Percentiles rank a stretch among this genome's conserved stretches.
Conservation (phyloP, 2,888 invertebrate species). For the Melitaea athalia region DNA sequence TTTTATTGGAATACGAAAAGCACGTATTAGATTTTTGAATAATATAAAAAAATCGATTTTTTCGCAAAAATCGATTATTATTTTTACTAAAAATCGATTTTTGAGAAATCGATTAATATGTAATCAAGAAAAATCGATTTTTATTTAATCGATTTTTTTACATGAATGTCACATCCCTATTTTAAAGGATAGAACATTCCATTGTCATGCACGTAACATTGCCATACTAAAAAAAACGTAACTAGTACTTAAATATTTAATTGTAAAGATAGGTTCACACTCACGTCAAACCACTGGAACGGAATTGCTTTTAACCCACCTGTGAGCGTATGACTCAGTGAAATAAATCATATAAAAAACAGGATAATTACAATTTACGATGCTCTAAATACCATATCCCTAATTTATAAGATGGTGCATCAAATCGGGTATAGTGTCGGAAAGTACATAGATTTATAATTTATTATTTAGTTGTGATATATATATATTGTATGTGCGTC, state of each 20-base stretch:
- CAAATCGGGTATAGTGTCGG: slow-evolving; percentile 59
- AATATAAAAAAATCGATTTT: too few species aligned
- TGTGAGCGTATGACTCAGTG: slow-evolving; percentile 54
- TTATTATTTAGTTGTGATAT: slow-evolving; percentile 76
- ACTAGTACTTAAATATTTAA: slow-evolving; percentile 8
- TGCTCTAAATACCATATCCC: slow-evolving; percentile 72
- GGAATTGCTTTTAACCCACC: slow-evolving; percentile 60
- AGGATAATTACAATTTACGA: slow-evolving; percentile 42
- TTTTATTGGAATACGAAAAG: too few species aligned
- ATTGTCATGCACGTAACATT: slow-evolving; percentile 1
- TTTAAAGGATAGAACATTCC: slow-evolving; percentile 2
- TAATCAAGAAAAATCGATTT: too few species aligned
- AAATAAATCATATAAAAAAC: slow-evolving; percentile 28
- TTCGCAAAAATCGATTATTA: too few species aligned
- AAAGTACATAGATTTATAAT: slow-evolving; percentile 63
- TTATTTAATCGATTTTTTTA: too few species aligned
- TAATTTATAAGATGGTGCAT: slow-evolving; percentile 67
- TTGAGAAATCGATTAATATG: too few species aligned
- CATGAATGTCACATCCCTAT: too few species aligned
- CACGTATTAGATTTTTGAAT: too few species aligned
- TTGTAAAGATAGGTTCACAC: slow-evolving; percentile 58
- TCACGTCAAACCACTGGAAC: slow-evolving; percentile 51
- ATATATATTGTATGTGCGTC: slow-evolving; percentile 55
- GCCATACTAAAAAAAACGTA: neutral
- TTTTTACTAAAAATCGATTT: too few species aligned